Evolutionary conservation across 2,797 vertebrate genomes (phyloP).

Genomic region (Ataeniobius toweri): DNA sequence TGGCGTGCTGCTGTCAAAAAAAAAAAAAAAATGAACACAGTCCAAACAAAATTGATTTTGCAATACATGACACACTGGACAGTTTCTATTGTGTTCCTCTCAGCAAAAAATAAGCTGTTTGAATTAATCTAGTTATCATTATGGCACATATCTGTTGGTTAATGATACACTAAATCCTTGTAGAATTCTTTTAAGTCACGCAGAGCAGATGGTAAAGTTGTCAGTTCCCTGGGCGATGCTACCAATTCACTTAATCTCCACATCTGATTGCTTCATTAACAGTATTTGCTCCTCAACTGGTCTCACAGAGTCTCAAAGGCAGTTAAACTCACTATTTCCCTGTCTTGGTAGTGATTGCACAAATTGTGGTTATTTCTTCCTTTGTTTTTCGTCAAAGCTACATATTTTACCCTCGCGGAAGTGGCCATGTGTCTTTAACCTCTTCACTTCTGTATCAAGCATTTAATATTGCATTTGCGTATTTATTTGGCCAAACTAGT

Average conservation of each 20-base stretch:
- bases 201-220: conserved; percentile 36
- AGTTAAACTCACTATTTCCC: not conserved
- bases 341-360: not conserved
- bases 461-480: not conserved
- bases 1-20: conserved; percentile 19
- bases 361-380: not conserved
- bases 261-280: conserved; percentile 53
- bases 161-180: not conserved
- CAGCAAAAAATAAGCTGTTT: not conserved
- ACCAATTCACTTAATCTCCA: conserved; percentile 38
- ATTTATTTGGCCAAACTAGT: not conserved
- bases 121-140: conserved; percentile 8
- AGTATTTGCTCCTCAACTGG: conserved; percentile 34
- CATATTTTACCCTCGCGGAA: not conserved
- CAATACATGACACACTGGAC: not conserved
- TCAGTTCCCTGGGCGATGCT: conserved; percentile 23
- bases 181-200: conserved; percentile 22
- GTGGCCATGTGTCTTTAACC: not conserved
- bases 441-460: not conserved
- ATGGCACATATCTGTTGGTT: conserved; percentile 4
- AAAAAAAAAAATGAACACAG: conserved; percentile 17
- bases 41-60: conserved; percentile 14
- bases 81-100: not conserved
- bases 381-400: not conserved
- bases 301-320: conserved; percentile 17